These are phyloP conservation scores for Herminia tarsipennalis DNA, from an alignment of 2,888 invertebrate species.

Conservation along the genomic window DNA sequence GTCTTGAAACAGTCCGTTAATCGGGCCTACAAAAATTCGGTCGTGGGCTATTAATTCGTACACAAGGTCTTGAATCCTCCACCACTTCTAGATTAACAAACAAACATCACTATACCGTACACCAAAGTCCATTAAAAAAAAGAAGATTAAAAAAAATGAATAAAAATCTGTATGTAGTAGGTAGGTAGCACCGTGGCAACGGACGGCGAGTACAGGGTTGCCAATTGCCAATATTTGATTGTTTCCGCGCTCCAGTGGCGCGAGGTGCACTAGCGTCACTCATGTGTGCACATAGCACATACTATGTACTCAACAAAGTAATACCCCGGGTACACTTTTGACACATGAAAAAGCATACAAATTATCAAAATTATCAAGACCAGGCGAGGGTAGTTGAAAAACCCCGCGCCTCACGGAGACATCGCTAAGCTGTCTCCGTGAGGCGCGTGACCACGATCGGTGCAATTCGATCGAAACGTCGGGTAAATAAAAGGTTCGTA, in stretches of 20 bases:
- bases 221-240: conserved; percentile 52
- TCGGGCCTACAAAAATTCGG: too few relatives aligned
- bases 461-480: too few relatives aligned
- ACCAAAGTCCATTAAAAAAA: conserved; percentile 16
- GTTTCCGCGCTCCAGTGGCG: conserved; percentile 45
- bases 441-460: too few relatives aligned
- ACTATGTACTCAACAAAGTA: conserved; percentile 26
- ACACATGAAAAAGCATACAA: conserved; percentile 14
- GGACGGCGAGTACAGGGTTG: conserved; percentile 29
- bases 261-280: conserved; percentile 36
- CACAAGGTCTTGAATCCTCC: too few relatives aligned
- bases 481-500: too few relatives aligned
- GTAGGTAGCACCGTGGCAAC: too few relatives aligned
- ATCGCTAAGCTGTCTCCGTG: too few relatives aligned
- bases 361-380: too few relatives aligned
- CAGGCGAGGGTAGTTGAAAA: too few relatives aligned
- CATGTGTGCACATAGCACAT: conserved; percentile 30
- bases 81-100: conserved; percentile 3
- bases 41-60: too few relatives aligned
- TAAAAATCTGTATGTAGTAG: conserved; percentile 30
- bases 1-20: too few relatives aligned
- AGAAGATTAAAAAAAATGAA: conserved; percentile 20
- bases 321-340: conserved; percentile 23
- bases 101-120: conserved; percentile 14
- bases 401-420: too few relatives aligned